Conservation (phyloP, 2,113 vertebrate species). For the Tenebrosternarchus preto region DNA sequence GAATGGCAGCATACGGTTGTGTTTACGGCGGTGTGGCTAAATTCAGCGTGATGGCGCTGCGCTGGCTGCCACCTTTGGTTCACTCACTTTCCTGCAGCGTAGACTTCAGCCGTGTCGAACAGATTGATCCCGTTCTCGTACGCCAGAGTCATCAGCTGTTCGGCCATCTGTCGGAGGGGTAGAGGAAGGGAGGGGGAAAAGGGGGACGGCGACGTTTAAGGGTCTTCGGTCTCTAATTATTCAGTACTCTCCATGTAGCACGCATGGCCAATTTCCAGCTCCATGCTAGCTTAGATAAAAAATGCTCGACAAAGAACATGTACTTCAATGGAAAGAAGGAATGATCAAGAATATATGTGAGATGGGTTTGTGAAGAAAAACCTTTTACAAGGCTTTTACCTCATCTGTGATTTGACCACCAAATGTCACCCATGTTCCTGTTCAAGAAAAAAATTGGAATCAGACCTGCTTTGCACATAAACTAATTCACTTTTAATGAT, state of each 20-base stretch:
- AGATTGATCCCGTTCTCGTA: slow-evolving; percentile 99
- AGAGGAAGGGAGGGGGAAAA: neutral
- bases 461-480: slow-evolving; percentile 22
- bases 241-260: neutral
- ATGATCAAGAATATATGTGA: no score
- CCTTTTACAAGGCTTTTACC: slow-evolving; percentile 73
- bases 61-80: slow-evolving; percentile 25
- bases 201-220: slow-evolving; percentile 17
- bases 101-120: slow-evolving; percentile 97
- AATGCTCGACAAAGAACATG: neutral
- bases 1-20: neutral
- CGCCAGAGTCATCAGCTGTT: slow-evolving; percentile 96
- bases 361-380: no score
- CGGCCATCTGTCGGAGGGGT: slow-evolving; percentile 84
- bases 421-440: slow-evolving; percentile 99
- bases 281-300: slow-evolving; percentile 1
- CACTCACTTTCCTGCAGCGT: slow-evolving; percentile 97
- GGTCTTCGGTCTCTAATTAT: slow-evolving; percentile 25
- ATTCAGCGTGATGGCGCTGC: neutral
- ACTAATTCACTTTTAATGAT: slow-evolving; percentile 30
- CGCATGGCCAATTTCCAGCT: neutral
- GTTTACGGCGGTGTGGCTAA: slow-evolving; percentile 11
- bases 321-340: neutral
- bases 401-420: slow-evolving; percentile 97
- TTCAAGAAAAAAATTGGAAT: slow-evolving; percentile 40